These are phyloP conservation scores for Hyperoplus immaculatus DNA, from an alignment of 2,797 vertebrate species.

Conservation along the genomic window DNA sequence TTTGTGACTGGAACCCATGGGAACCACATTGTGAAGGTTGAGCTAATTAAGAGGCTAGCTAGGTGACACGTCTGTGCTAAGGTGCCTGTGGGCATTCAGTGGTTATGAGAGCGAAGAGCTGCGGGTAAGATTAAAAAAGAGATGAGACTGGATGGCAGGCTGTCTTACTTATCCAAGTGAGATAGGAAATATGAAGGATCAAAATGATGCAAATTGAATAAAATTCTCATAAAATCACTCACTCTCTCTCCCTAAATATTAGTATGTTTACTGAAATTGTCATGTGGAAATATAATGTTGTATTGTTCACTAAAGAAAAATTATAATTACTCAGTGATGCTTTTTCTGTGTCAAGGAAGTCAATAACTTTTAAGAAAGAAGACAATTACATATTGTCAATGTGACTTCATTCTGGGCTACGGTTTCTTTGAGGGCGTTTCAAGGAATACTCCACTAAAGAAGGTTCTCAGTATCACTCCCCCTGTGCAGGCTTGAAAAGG, in stretches of 20 bases:
- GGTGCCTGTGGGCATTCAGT: slow-evolving; percentile 1
- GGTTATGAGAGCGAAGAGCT: slow-evolving; percentile 11
- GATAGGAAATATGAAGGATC: slow-evolving; percentile 12
- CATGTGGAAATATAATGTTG: not conserved
- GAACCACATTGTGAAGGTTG: slow-evolving; percentile 21
- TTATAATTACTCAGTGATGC: no score
- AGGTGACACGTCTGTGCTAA: slow-evolving; percentile 30
- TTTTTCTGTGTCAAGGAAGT: not conserved
- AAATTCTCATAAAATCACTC: slow-evolving; percentile 10
- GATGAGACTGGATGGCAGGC: slow-evolving; percentile 7
- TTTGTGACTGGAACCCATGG: not conserved
- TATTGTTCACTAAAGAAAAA: no score
- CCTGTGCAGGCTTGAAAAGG: no score
- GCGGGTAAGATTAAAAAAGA: slow-evolving; percentile 2
- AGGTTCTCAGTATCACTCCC: no score
- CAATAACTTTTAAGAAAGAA: not conserved
- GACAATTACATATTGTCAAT: not conserved
- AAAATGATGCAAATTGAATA: slow-evolving; percentile 22
- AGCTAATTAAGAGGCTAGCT: slow-evolving; percentile 64
- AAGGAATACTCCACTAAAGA: not conserved
- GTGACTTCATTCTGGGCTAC: slow-evolving; percentile 1
- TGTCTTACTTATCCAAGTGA: slow-evolving; percentile 19
- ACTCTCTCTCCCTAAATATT: not conserved
- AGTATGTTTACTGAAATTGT: slow-evolving; percentile 1
- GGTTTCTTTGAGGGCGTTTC: not conserved